Conservation (phyloP, 35 echinoderm and acorn worm species). For the Acanthaster planci region DNA sequence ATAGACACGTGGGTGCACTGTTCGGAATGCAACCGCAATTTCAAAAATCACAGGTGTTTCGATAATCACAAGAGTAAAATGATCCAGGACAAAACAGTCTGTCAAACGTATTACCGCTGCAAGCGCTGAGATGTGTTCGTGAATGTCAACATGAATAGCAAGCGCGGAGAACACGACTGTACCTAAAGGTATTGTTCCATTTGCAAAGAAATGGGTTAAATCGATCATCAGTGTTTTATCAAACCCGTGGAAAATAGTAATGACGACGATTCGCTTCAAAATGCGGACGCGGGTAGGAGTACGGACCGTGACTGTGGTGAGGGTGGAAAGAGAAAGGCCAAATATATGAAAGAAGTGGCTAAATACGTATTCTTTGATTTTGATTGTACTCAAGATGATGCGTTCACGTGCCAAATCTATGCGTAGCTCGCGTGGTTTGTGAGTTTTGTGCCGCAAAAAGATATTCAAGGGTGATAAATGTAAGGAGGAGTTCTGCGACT, state of each 20-base stretch:
- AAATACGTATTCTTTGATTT: slow-evolving; percentile 84
- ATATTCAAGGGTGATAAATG: slow-evolving; percentile 57
- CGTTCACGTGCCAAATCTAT: background rate
- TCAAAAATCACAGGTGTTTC: slow-evolving; percentile 45
- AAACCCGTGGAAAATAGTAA: background rate
- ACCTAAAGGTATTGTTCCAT: slow-evolving; percentile 25
- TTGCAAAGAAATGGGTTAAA: background rate
- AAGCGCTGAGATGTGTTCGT: slow-evolving; percentile 19
- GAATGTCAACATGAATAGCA: background rate
- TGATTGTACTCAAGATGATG: slow-evolving; percentile 56
- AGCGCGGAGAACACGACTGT: slow-evolving; percentile 22
- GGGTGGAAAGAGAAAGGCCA: background rate
- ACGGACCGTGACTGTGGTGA: background rate
- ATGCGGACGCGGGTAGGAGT: background rate
- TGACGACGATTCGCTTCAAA: background rate
- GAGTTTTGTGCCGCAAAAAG: slow-evolving; percentile 32
- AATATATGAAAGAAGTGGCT: background rate
- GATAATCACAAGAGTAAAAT: slow-evolving; percentile 7
- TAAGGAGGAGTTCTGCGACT: slow-evolving; percentile 48
- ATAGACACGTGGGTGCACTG: slow-evolving; percentile 4
- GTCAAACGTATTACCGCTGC: slow-evolving; percentile 35
- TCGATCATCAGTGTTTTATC: slow-evolving; percentile 42
- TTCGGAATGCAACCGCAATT: slow-evolving; percentile 32
- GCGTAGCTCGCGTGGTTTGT: no score
- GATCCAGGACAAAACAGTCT: background rate